Evolutionary conservation across 2,113 vertebrate genomes (phyloP).

Genomic region (Carassius carassius): DNA sequence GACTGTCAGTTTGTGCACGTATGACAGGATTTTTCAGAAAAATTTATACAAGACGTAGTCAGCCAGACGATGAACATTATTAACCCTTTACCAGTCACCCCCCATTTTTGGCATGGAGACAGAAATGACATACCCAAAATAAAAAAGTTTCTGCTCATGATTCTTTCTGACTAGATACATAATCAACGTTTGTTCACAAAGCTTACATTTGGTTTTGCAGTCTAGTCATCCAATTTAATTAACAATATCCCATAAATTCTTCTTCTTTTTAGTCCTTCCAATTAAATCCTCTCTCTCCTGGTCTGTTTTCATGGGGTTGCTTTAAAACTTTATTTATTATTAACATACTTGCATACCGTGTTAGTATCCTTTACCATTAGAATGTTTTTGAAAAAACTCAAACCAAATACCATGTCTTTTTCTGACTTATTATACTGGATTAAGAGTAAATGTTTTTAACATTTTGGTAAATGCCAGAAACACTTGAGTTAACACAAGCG

Average conservation of each 20-base stretch:
- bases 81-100: too few species aligned
- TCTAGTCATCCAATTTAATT: background rate
- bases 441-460: background rate
- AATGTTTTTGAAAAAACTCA: background rate
- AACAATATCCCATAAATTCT: background rate
- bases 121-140: too few species aligned
- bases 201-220: background rate
- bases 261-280: background rate
- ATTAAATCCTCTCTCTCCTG: background rate
- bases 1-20: too few species aligned
- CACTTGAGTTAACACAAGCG: background rate
- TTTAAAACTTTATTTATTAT: background rate
- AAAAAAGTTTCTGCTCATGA: too few species aligned
- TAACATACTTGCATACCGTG: background rate
- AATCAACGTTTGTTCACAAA: too few species aligned
- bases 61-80: too few species aligned
- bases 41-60: too few species aligned
- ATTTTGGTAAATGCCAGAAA: background rate
- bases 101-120: too few species aligned
- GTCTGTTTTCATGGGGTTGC: background rate
- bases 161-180: too few species aligned
- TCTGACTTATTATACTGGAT: background rate
- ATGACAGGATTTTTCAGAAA: too few species aligned
- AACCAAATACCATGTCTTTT: background rate
- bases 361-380: background rate